Base-by-base conservation (phyloP, 2,888 invertebrate species). In the Pristionchus entomophagus region DNA sequence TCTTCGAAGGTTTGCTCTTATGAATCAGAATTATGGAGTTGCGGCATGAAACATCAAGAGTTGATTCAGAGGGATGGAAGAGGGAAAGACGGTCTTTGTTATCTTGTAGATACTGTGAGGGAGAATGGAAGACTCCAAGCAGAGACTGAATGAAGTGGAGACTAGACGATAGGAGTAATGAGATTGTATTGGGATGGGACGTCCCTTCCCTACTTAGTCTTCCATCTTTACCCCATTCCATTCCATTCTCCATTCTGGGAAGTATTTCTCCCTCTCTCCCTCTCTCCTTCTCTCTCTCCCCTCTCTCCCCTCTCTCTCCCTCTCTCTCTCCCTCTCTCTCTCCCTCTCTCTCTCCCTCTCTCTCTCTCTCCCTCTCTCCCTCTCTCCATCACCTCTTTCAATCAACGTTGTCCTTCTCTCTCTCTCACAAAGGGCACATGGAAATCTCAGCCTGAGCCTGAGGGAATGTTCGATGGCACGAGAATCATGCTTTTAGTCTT, bases 11-110 rank as follows among this genome's bases (percentile, higher is more conserved):
- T 73, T 73, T 73, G 73, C 22, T 22, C 26, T 26, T 12, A 26
- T 73, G 73, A 73, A 41, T 73, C 73, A 73, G 41, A 73, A 41
- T 73, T 73, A 73, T 73, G 73, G 73, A 62, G 62, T 14, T 14
- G 45, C 14, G 45, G 38, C 26, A 73, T 41, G 41, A 35, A 73
- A 73, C 41, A 73, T 73, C 41, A 73, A 73, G n/a, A 73, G 38
- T 69, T 29, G 35, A 65, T 35, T 65, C 65, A 65, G 65, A 65
- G 22, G 1, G 65, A 35, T 45, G 32, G 32, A 17, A 32, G 62
- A 62, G 32, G 62, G 17, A 65, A 22, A 35, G 35, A 6, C 35
- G 35, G 65, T 65, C 65, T 65, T 65, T 65, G 65, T 65, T 65
- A 22, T 65, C 35, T 22, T 35, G 35, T 29, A 35, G 8, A 35